phyloP scores from a whole-genome alignment of 2,888 invertebrate species.

The Dryobotodes eremita region DNA sequence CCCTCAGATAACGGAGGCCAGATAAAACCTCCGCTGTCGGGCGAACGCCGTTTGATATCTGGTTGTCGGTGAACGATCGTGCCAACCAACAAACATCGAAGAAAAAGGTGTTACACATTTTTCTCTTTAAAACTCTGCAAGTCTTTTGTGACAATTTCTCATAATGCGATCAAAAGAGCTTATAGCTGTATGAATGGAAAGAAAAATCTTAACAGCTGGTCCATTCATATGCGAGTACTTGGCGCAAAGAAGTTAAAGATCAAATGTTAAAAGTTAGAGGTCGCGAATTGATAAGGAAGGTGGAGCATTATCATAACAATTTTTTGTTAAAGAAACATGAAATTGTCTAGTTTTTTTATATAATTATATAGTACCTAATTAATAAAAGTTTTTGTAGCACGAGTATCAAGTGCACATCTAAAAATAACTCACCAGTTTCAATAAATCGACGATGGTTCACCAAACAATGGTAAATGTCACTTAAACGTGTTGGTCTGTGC shows the following conservation, averaged over 20 bases:
- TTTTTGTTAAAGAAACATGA: background rate
- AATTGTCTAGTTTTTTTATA: slow-evolving; percentile 2
- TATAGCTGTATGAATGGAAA: slow-evolving; percentile 51
- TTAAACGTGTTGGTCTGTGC: slow-evolving; percentile 71
- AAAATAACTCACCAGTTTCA: slow-evolving; percentile 30
- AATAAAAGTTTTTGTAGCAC: background rate
- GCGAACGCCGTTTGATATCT: slow-evolving; percentile 82
- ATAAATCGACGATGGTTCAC: slow-evolving; percentile 53
- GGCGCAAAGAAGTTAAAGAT: slow-evolving; percentile 33
- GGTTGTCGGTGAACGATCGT: slow-evolving; percentile 84
- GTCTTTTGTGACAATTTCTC: slow-evolving; percentile 64
- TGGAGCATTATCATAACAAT: background rate
- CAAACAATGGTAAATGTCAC: slow-evolving; percentile 76
- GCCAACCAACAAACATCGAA: slow-evolving; percentile 71
- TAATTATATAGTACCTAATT: background rate
- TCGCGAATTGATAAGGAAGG: slow-evolving; percentile 15
- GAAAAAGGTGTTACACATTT: slow-evolving; percentile 77
- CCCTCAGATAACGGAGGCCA: slow-evolving; percentile 80
- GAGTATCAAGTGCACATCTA: slow-evolving; percentile 4
- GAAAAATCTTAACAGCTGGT: slow-evolving; percentile 39
- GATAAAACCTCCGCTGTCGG: slow-evolving; percentile 80
- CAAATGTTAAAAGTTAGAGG: slow-evolving; percentile 29
- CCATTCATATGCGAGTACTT: slow-evolving; percentile 39
- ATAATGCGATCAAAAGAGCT: slow-evolving; percentile 65
- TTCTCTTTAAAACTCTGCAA: slow-evolving; percentile 66